phyloP scores from a whole-genome alignment of 2,797 vertebrate genomes.

The Hoplostethus mediterraneus region DNA sequence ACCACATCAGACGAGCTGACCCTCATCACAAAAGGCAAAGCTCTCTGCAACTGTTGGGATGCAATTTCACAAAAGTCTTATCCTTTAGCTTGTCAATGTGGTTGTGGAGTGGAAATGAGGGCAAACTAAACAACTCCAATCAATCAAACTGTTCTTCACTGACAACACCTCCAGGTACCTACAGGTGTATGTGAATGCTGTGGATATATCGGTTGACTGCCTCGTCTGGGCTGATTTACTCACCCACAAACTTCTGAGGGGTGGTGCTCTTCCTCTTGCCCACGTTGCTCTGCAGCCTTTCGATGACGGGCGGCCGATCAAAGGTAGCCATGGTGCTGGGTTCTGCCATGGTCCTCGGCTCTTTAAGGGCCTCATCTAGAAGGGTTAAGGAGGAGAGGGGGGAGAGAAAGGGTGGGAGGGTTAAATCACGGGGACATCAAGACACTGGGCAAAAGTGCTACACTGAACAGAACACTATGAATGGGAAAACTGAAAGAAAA shows the following conservation, averaged over 20 bases:
- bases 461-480: no score
- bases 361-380: slow-evolving; percentile 90
- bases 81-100: no score
- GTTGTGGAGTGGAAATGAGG: background rate
- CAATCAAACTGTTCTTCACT: background rate
- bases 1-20: background rate
- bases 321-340: slow-evolving; percentile 89
- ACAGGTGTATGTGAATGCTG: background rate
- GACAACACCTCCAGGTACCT: background rate
- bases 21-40: background rate
- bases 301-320: slow-evolving; percentile 96
- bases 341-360: slow-evolving; percentile 90
- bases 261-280: slow-evolving; percentile 99
- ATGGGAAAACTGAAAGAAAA: no score
- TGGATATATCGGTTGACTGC: background rate
- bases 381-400: background rate
- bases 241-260: slow-evolving; percentile 99
- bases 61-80: background rate
- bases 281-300: slow-evolving; percentile 94
- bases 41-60: background rate
- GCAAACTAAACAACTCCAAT: background rate
- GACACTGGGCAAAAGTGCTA: no score
- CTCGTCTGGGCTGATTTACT: slow-evolving; percentile 48
- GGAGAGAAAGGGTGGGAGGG: background rate
- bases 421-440: background rate